These are phyloP conservation scores for Malurus melanocephalus DNA, from an alignment of 2,113 vertebrate genomes.

Conservation along the genomic window DNA sequence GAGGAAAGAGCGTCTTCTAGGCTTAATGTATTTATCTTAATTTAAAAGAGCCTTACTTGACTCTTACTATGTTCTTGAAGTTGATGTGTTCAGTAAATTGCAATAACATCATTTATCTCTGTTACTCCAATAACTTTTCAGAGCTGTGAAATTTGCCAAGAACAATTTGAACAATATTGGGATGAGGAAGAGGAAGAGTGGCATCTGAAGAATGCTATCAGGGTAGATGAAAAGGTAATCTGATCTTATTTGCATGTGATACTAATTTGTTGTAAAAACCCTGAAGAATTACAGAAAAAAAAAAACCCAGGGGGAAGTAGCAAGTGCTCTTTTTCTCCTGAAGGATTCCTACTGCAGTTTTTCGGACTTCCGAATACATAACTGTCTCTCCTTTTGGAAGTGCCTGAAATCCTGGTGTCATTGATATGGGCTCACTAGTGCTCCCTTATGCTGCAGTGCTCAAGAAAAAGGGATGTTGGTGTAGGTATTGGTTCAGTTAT, in stretches of 20 bases:
- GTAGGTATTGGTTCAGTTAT: not conserved
- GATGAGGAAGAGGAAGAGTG: constrained; percentile 98
- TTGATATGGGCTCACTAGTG: not conserved
- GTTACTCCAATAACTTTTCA: constrained; percentile 54
- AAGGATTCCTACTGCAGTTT: not conserved
- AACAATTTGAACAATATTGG: constrained; percentile 97
- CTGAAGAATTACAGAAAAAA: accelerated
- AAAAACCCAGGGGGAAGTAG: not conserved
- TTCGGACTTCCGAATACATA: not conserved
- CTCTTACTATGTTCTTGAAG: not conserved
- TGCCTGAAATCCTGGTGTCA: not conserved
- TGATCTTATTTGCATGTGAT: not conserved
- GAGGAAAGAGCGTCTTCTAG: not conserved
- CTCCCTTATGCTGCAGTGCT: not conserved
- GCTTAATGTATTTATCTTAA: not conserved
- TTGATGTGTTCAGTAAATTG: not conserved
- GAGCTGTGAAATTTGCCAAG: constrained; percentile 96
- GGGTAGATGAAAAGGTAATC: constrained; percentile 91
- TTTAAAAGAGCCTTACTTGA: not conserved
- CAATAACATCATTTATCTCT: not conserved
- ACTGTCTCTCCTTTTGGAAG: not conserved
- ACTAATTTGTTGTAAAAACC: not conserved
- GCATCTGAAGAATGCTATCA: constrained; percentile 94
- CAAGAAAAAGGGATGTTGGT: not conserved
- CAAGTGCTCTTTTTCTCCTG: not conserved